Conservation (phyloP, 35 echinoderm and acorn worm genomes). For the Heliocidaris tuberculata region DNA sequence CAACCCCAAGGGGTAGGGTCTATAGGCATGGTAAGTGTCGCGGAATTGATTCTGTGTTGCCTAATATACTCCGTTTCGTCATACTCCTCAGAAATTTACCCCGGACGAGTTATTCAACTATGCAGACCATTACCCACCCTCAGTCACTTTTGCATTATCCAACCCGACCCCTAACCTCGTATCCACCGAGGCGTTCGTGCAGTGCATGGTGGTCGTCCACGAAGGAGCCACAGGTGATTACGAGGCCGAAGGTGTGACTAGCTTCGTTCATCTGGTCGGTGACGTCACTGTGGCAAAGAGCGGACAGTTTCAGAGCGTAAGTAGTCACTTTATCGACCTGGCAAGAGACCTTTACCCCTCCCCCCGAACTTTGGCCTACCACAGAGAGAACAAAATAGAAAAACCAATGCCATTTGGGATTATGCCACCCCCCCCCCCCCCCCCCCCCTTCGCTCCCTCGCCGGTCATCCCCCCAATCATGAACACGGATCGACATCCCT, state of each 20-base stretch:
- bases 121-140: conserved; percentile 7
- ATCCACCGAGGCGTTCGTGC: not conserved
- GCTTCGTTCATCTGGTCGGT: conserved; percentile 29
- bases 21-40: too few relatives aligned
- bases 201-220: conserved; percentile 31
- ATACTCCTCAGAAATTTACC: not conserved
- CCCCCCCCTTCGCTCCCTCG: too few relatives aligned
- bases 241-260: not conserved
- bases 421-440: too few relatives aligned
- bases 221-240: not conserved
- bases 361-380: too few relatives aligned
- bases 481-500: too few relatives aligned
- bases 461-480: too few relatives aligned
- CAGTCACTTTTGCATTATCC: not conserved
- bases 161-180: not conserved
- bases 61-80: not conserved
- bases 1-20: too few relatives aligned
- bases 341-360: too few relatives aligned
- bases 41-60: too few relatives aligned
- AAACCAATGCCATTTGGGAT: too few relatives aligned
- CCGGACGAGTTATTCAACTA: conserved; percentile 8
- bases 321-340: not conserved
- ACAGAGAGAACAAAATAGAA: too few relatives aligned
- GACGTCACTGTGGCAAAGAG: conserved; percentile 21
- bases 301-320: conserved; percentile 36